A percentile compares a stretch with the other conserved stretches of the same genome.
phyloP scores from a whole-genome alignment of 2,797 vertebrate genomes.

The Emys orbicularis region DNA sequence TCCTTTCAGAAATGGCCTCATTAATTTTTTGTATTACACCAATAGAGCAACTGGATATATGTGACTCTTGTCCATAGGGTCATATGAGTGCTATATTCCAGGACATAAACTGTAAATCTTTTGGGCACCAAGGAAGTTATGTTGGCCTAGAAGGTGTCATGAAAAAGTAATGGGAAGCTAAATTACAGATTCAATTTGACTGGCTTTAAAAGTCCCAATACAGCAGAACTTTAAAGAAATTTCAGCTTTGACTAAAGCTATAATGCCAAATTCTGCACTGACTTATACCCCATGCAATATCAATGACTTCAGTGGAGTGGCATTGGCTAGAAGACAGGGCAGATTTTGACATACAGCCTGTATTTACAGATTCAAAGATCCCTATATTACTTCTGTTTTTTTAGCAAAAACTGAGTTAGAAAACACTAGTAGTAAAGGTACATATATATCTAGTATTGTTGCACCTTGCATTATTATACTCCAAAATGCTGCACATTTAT shows the following conservation, averaged over 20 bases:
- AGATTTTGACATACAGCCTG: background rate
- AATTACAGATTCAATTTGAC: constrained; percentile 72
- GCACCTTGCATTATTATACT: background rate
- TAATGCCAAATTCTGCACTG: constrained; percentile 22
- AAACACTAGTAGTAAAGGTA: background rate
- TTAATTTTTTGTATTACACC: constrained; percentile 43
- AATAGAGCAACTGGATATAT: constrained; percentile 55
- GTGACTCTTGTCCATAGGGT: constrained; percentile 33
- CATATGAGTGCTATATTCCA: constrained; percentile 53
- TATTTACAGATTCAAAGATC: background rate
- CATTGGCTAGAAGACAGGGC: background rate
- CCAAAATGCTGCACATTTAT: background rate
- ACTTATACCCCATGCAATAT: background rate
- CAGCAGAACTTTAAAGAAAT: constrained; percentile 55
- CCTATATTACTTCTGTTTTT: background rate
- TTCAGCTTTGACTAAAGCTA: constrained; percentile 46
- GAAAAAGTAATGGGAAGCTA: constrained; percentile 76
- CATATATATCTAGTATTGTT: fast-evolving
- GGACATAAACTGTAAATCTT: constrained; percentile 74
- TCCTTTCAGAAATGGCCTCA: constrained; percentile 36
- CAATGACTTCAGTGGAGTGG: background rate
- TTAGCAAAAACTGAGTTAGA: fast-evolving
- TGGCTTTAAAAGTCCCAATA: constrained; percentile 67
- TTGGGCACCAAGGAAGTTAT: constrained; percentile 51
- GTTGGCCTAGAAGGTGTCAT: constrained; percentile 63